phyloP scores from a whole-genome alignment of 2,888 invertebrate species.

The Rhodophaea formosa region DNA sequence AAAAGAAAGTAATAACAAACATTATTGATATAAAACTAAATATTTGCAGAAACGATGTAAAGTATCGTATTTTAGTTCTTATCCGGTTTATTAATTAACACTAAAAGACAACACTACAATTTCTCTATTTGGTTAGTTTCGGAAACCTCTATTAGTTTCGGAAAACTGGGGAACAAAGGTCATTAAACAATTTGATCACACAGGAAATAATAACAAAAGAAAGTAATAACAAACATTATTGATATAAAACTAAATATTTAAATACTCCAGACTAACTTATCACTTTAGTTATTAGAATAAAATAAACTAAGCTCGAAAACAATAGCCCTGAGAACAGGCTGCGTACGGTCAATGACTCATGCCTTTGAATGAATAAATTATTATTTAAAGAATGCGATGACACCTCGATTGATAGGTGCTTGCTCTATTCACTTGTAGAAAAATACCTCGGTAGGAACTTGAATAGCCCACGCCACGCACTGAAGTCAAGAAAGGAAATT shows the following conservation, averaged over 20 bases:
- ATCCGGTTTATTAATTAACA: too few relatives aligned
- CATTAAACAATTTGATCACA: too few relatives aligned
- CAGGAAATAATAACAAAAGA: too few relatives aligned
- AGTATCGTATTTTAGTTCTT: too few relatives aligned
- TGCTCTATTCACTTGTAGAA: neutral
- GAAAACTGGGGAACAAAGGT: too few relatives aligned
- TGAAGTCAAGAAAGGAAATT: neutral
- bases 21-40: neutral
- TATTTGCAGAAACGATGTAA: too few relatives aligned
- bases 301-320: neutral
- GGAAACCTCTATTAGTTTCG: too few relatives aligned
- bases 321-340: neutral
- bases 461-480: neutral
- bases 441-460: neutral
- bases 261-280: neutral
- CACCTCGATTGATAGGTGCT: neutral
- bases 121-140: too few relatives aligned
- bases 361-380: neutral
- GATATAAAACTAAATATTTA: neutral
- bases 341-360: neutral
- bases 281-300: neutral
- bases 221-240: constrained; percentile 1
- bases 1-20: neutral
- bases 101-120: too few relatives aligned
- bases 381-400: neutral